A percentile compares a stretch with the other conserved stretches of the same genome.
These are phyloP conservation scores for Cololabis saira DNA, from an alignment of 2,113 vertebrate species.

Conservation along the genomic window DNA sequence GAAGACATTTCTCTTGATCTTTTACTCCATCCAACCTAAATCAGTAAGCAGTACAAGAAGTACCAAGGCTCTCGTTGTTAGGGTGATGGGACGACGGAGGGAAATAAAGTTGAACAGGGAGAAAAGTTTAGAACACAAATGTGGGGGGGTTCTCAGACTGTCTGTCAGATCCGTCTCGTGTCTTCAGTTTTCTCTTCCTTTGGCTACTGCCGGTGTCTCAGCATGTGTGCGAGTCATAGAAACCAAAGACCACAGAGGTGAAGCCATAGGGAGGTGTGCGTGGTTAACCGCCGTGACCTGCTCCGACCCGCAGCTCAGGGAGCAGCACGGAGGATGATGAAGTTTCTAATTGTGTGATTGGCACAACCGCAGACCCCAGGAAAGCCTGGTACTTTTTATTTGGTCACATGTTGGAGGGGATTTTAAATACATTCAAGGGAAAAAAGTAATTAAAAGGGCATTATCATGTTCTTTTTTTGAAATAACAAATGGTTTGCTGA, in stretches of 20 bases:
- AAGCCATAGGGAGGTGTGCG: conserved; percentile 15
- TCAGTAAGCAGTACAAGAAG: conserved; percentile 23
- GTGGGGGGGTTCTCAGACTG: conserved; percentile 46
- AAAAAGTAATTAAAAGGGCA: background rate
- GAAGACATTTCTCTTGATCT: conserved; percentile 3
- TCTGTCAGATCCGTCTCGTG: conserved; percentile 52
- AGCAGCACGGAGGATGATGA: conserved; percentile 16
- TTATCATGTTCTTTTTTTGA: too few relatives aligned
- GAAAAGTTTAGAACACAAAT: conserved; percentile 20
- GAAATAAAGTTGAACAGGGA: conserved; percentile 26
- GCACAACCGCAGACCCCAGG: conserved; percentile 10
- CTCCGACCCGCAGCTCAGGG: conserved; percentile 17
- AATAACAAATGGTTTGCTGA: too few relatives aligned
- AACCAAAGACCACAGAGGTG: conserved; percentile 35
- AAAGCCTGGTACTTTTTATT: background rate
- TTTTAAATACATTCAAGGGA: background rate
- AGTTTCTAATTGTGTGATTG: too few relatives aligned
- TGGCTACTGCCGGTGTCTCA: conserved; percentile 14
- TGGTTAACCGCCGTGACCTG: conserved; percentile 45
- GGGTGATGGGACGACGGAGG: conserved; percentile 22
- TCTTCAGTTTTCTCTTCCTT: conserved; percentile 29
- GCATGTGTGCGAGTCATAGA: conserved; percentile 29
- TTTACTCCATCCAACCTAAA: conserved; percentile 50
- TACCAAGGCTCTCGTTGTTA: conserved; percentile 9
- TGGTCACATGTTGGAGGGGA: background rate